Evolutionary conservation across 2,113 vertebrate genomes (phyloP), one percentile per base, ranked within the genome.

Genomic region (Cryptoleucopteryx plumbea): DNA sequence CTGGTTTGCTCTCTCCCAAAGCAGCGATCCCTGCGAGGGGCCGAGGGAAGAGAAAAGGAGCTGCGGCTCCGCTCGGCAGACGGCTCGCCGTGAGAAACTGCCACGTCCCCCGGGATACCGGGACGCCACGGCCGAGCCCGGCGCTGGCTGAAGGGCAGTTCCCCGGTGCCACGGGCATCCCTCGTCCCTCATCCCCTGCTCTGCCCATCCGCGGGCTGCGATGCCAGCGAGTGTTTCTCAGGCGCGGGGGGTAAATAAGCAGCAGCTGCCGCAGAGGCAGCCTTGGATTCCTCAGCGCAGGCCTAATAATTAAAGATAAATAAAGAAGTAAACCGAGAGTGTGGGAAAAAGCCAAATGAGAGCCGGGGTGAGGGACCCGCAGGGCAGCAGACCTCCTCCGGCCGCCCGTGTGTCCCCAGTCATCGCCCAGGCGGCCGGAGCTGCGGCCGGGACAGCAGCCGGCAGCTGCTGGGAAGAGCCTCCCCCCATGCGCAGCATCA

Each of bases 271-370:
- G 2, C 2, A 1, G 61, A 82, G 70, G 74, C 88, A 74, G 89
- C 20, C 10, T 32, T 11, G 47, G 73, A 80, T 94, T 92, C 88
- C 86, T 94, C 71, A 26, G 88, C 11, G 1, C 63, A 38, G 86
- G 71, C 86, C 90, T 56, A 59, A 78, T 78, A 74, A 96, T 85
- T 78, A 27, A 78, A 95, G 77, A 93, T 55, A 96, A 95, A 94
- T 91, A 95, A 58, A 67, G 73, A 56, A 68, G 59, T 65, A 59
- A 74, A 90, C 22, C 0, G 1, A 67, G 90, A 90, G 70, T 63
- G 66, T 90, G 92, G 94, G 92, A 93, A 96, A 85, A 89, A 79
- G 32, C 31, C 53, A n/a, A 59, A 42, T 0, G 3, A 61, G 92
- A 34, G 55, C 16, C 0, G 1, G 59, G 36, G 9, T 12, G 67